Conservation (phyloP, 2,888 invertebrate species). For the Parascotia fuliginaria region DNA sequence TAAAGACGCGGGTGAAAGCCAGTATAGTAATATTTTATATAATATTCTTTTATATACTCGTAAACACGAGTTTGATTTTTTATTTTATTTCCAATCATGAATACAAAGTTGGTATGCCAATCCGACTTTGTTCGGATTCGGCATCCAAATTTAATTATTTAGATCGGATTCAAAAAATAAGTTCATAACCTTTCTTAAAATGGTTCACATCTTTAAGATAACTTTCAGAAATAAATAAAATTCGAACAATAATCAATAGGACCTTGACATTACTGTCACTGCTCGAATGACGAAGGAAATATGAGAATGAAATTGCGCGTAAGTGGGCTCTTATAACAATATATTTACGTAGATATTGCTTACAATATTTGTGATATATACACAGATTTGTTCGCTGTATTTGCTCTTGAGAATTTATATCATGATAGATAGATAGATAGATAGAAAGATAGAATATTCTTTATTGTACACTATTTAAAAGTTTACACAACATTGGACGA, state of each 20-base stretch:
- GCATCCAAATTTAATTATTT: background rate
- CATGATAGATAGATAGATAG: too few species aligned
- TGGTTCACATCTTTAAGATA: background rate
- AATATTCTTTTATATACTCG: too few species aligned
- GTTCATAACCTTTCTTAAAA: background rate
- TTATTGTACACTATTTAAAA: too few species aligned
- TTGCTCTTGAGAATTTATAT: too few species aligned
- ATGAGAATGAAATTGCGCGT: background rate
- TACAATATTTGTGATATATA: too few species aligned
- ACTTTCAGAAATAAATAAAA: background rate
- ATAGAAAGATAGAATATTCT: too few species aligned
- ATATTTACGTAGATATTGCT: too few species aligned
- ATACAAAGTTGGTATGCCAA: background rate
- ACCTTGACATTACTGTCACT: background rate
- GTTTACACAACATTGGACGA: too few species aligned
- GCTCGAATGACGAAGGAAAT: background rate
- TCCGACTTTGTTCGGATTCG: background rate
- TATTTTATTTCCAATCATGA: background rate
- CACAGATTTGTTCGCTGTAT: too few species aligned
- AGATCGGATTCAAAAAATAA: background rate
- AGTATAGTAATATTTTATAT: too few species aligned
- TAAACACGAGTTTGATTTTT: background rate
- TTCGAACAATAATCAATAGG: background rate
- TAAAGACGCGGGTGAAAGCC: too few species aligned
- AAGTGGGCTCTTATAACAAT: too few species aligned